Evolutionary conservation across 2,888 invertebrate species (phyloP).

Genomic region (Monopis laevigella): DNA sequence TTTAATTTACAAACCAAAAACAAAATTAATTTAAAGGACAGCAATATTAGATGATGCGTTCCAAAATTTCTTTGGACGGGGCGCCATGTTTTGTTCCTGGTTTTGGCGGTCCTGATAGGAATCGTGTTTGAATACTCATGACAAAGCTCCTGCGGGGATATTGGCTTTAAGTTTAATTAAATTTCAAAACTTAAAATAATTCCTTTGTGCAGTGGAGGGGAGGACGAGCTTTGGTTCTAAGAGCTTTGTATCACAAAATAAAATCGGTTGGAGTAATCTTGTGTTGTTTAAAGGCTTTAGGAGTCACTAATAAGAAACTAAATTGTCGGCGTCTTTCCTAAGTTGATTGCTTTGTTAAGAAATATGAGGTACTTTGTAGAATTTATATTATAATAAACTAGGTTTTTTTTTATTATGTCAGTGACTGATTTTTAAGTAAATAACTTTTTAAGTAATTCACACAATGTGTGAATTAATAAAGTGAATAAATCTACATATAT

Average conservation of each 20-base stretch:
- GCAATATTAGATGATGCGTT: slow-evolving; percentile 1
- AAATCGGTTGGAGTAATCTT: slow-evolving; percentile 9
- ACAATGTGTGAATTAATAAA: too few species aligned
- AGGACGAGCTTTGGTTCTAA: neutral
- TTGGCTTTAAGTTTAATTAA: slow-evolving; percentile 14
- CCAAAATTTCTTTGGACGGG: slow-evolving; percentile 4
- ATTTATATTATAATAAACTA: too few species aligned
- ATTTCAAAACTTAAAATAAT: slow-evolving; percentile 14
- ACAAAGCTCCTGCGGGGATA: slow-evolving; percentile 12
- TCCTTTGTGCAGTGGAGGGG: slow-evolving; percentile 13
- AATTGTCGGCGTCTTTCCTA: too few species aligned
- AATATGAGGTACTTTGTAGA: too few species aligned
- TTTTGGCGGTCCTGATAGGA: slow-evolving; percentile 8
- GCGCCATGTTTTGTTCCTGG: slow-evolving; percentile 6
- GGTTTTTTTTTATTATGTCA: too few species aligned
- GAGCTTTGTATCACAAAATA: slow-evolving; percentile 13
- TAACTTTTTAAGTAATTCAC: too few species aligned
- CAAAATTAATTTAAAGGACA: neutral
- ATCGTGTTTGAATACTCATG: slow-evolving; percentile 10
- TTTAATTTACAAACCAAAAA: neutral
- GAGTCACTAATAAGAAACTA: too few species aligned
- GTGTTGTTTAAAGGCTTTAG: slow-evolving; percentile 4
- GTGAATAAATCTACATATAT: too few species aligned
- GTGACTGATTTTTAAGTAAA: too few species aligned
- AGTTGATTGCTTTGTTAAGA: too few species aligned